Evolutionary conservation across 2,113 vertebrate genomes (phyloP).

Genomic region (Passerina amoena): DNA sequence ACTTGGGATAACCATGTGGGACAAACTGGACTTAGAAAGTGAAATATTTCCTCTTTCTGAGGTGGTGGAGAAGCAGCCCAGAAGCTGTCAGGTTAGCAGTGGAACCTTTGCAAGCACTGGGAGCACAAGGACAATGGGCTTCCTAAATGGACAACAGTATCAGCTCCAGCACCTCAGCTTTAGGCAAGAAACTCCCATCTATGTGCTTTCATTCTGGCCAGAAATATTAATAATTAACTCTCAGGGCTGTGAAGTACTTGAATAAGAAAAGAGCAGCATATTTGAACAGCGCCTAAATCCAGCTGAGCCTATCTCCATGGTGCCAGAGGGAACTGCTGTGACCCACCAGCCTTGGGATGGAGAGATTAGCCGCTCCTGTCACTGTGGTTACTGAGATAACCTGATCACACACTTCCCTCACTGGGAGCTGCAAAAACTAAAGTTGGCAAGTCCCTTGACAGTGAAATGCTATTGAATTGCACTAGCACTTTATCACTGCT

Average conservation of each 20-base stretch:
- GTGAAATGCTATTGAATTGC: neutral
- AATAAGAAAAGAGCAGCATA: neutral
- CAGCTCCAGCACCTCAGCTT: neutral
- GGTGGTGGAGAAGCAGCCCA: neutral
- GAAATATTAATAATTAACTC: neutral
- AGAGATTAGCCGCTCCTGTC: neutral
- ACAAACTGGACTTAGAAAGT: neutral
- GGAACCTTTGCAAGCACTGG: neutral
- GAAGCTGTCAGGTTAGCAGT: neutral
- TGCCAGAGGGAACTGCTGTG: accelerated
- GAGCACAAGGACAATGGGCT: accelerated
- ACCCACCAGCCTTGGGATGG: neutral
- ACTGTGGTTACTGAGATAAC: neutral
- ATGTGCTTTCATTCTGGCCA: neutral
- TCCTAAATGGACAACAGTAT: neutral
- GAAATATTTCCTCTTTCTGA: neutral
- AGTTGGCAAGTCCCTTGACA: neutral
- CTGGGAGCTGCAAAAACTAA: neutral
- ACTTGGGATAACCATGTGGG: accelerated
- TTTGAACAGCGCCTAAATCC: neutral
- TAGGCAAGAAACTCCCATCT: neutral
- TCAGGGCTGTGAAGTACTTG: neutral
- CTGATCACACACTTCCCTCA: neutral
- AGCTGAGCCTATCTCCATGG: accelerated
- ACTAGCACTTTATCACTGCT: neutral